Evolutionary conservation across 1,140 invertebrate genomes (phyloP).

Genomic region (Matsumurasca onukii): DNA sequence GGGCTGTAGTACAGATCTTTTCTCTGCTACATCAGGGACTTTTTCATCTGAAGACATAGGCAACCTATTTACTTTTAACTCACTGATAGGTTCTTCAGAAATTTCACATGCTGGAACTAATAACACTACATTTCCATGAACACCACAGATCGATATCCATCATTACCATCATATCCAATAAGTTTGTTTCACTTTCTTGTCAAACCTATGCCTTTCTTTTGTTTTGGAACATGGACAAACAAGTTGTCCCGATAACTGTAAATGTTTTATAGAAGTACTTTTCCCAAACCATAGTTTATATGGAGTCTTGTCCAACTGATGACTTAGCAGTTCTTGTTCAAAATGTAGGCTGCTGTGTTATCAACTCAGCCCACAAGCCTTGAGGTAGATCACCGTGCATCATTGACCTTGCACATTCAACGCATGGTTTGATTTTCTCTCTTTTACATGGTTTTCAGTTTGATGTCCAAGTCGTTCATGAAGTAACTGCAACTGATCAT

Average conservation of each 20-base stretch:
- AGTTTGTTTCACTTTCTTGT: slow-evolving; percentile 40
- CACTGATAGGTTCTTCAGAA: slow-evolving; percentile 6
- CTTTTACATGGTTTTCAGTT: slow-evolving; percentile 40
- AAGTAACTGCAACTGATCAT: slow-evolving; percentile 2
- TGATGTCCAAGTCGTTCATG: slow-evolving; percentile 3
- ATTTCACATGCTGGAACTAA: slow-evolving; percentile 6
- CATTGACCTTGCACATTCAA: slow-evolving; percentile 43
- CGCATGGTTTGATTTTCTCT: slow-evolving; percentile 47
- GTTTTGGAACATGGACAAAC: slow-evolving; percentile 38
- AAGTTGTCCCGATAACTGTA: slow-evolving; percentile 37
- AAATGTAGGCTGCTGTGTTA: slow-evolving; percentile 44
- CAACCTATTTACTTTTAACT: neutral
- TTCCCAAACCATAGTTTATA: slow-evolving; percentile 44
- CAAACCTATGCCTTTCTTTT: slow-evolving; percentile 40
- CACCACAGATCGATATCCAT: slow-evolving; percentile 7
- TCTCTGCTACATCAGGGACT: slow-evolving; percentile 1
- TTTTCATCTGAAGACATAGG: slow-evolving; percentile 2
- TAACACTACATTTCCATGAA: slow-evolving; percentile 7
- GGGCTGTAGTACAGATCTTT: neutral
- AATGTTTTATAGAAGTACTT: slow-evolving; percentile 27
- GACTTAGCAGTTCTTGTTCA: slow-evolving; percentile 45
- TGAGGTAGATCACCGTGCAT: slow-evolving; percentile 31
- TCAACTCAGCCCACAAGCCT: slow-evolving; percentile 45
- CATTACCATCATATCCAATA: slow-evolving; percentile 38
- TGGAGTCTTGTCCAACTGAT: slow-evolving; percentile 41